Percentiles rank a stretch among this genome's conserved stretches.
Conservation (phyloP, 2,888 invertebrate genomes). For the Dicranocentrus wangi region DNA sequence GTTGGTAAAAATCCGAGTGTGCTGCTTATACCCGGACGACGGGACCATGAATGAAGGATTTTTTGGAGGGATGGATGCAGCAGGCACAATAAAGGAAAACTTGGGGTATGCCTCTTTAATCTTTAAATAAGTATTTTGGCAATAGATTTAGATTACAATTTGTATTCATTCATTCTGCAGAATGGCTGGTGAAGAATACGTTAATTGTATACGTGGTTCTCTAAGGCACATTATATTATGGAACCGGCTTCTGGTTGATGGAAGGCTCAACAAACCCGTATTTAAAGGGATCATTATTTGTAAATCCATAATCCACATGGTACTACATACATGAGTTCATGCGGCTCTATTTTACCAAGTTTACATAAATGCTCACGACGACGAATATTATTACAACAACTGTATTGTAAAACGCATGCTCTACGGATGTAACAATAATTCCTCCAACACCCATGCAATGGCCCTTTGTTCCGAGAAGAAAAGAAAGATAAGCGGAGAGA, state of each 20-base stretch:
- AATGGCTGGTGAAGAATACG: no score
- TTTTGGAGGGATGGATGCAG: constrained; percentile 30
- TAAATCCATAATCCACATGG: no score
- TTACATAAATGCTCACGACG: no score
- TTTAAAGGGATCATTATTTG: no score
- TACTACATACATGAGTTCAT: no score
- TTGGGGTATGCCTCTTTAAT: constrained; percentile 51
- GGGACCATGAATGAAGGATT: constrained; percentile 21
- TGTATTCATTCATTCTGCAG: constrained; percentile 12
- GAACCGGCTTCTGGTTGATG: no score
- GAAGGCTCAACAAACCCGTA: no score
- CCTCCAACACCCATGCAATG: not conserved
- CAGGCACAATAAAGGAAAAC: constrained; percentile 30
- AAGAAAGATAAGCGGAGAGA: constrained; percentile 1
- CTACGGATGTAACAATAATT: not conserved
- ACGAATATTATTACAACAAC: no score
- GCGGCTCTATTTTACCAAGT: no score
- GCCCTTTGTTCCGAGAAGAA: not conserved
- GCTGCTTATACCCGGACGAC: not conserved
- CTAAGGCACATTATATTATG: no score
- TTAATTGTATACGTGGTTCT: no score
- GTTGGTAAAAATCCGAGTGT: constrained; percentile 40
- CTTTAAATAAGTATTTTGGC: constrained; percentile 62
- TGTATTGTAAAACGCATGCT: constrained; percentile 7
- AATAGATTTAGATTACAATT: constrained; percentile 56